phyloP scores from a whole-genome alignment of 2,888 invertebrate species.

The Folsomia manolachei region DNA sequence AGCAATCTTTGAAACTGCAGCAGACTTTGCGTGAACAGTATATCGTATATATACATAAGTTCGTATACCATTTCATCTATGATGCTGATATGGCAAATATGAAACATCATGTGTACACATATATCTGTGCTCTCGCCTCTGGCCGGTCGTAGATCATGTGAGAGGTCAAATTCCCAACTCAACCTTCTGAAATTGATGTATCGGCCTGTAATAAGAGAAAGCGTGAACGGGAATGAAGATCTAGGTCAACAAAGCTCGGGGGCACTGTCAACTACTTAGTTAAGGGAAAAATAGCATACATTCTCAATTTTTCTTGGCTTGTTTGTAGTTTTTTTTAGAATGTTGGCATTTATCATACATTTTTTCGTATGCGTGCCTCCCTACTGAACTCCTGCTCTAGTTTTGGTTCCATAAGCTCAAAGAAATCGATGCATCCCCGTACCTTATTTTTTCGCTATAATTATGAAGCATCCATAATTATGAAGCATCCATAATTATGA shows the following conservation, averaged over 20 bases:
- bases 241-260: constrained; percentile 16
- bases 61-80: neutral
- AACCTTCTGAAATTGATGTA: constrained; percentile 12
- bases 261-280: constrained; percentile 16
- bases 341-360: no score
- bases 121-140: neutral
- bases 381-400: no score
- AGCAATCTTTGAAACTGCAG: no score
- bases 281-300: neutral
- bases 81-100: neutral
- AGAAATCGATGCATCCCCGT: no score
- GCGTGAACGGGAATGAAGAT: constrained; percentile 10
- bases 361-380: no score
- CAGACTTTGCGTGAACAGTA: neutral
- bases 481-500: no score
- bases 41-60: neutral
- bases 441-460: no score
- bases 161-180: neutral
- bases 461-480: no score
- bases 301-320: neutral
- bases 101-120: neutral
- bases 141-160: neutral
- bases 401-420: no score
- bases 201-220: constrained; percentile 1
- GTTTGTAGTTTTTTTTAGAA: neutral